Base-by-base conservation (phyloP, 1,140 invertebrate genomes). In the Conus betulinus region DNA sequence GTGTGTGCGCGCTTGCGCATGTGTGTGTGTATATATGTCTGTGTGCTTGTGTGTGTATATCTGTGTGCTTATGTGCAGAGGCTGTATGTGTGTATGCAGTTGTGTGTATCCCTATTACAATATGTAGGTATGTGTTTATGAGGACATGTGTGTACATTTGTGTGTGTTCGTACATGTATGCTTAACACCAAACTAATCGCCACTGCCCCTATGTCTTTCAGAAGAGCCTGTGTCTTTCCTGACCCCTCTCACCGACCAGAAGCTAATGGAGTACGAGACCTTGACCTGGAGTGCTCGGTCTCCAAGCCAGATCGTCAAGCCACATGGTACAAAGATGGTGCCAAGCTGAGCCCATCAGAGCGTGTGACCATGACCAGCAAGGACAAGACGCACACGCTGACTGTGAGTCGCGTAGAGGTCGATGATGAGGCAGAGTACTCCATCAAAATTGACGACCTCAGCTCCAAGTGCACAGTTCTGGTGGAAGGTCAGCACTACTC, bases 331-430 rank as follows among this genome's bases (percentile, higher is more conserved):
- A 98, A 98, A 94, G 97, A 98, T 92, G 96, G 96, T 13, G 95
- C 97, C 74, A 96, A 96, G 89, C 83, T 94, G 57, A 67, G 51
- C 23, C 85, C 91, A 52, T 91, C 91, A 82, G 97, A 98, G 92
- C 99, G 99, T 98, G 95, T 98, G 91, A 97, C 96, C 93, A 99
- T 99, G 94, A 98, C 98, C 51, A 96, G 98, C 11, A 98, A 99
- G 95, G 88, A 97, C 96, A 87, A 96, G 95, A 89, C 96, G 97
- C 90, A 96, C 95, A 89, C 97, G 91, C 96, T 99, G 6, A 97
- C 98, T 97, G n/a, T 96, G 97, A 7, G 98, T 98, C 94, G 97
- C 96, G 89, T 96, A 98, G 88, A 87, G 25, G n/a, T 90, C 3
- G 90, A 93, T 51, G 93, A 94, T 79, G 85, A 92, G 55, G 92